Evolutionary conservation across 2,888 invertebrate species (phyloP).

Genomic region (Drosophila tripunctata): DNA sequence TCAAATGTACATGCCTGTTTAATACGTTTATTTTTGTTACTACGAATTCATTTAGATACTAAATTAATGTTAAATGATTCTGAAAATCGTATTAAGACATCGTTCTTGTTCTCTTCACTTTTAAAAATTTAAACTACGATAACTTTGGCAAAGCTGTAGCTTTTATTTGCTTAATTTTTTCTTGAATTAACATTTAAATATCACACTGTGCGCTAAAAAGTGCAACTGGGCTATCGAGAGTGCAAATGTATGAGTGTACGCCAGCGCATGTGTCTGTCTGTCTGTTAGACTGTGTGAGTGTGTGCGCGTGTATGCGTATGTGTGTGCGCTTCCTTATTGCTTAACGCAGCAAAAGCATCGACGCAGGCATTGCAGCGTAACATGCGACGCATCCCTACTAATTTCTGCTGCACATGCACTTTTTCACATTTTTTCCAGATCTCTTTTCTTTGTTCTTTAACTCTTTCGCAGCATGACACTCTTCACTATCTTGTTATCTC

Average conservation of each 20-base stretch:
- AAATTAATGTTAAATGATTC: no score
- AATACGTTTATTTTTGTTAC: no score
- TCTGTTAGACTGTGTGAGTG: no score
- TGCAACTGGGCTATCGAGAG: conserved; percentile 11
- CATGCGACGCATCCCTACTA: conserved; percentile 58
- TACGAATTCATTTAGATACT: no score
- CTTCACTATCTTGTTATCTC: conserved; percentile 2
- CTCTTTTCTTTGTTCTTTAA: conserved; percentile 6
- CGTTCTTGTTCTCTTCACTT: no score
- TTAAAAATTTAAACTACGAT: no score
- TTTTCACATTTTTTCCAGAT: conserved; percentile 35
- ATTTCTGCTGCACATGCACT: conserved; percentile 75
- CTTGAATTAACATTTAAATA: no score
- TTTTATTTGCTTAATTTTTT: neutral
- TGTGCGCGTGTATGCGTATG: conserved; percentile 14
- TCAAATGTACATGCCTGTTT: no score
- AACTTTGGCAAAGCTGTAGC: no score
- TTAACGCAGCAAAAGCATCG: conserved; percentile 75
- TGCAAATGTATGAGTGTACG: conserved; percentile 17
- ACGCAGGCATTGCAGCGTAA: conserved; percentile 49
- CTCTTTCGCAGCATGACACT: conserved; percentile 10
- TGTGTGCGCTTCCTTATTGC: conserved; percentile 59
- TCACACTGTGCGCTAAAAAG: neutral
- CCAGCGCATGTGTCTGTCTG: no score
- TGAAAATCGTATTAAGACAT: no score